Conservation (phyloP, 2,888 invertebrate species). For the Hypercompe scribonia region DNA sequence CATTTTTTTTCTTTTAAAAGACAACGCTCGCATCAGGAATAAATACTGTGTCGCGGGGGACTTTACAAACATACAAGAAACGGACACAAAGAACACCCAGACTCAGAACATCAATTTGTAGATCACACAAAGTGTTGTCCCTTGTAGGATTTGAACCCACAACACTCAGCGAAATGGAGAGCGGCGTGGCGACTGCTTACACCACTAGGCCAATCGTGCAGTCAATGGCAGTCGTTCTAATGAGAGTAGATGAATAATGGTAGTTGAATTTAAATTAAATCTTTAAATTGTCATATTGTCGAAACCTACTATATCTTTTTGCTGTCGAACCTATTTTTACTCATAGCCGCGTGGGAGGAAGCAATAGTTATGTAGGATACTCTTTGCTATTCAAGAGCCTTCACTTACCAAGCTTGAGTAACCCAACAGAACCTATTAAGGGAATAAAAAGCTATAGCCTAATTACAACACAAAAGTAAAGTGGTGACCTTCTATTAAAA, state of each 20-base stretch:
- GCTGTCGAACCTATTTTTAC: background rate
- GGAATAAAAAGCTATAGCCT: constrained; percentile 1
- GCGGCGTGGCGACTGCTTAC: no score
- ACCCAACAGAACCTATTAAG: constrained; percentile 6
- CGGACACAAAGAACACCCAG: no score
- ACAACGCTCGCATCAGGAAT: no score
- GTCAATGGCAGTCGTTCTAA: no score
- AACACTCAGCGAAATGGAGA: no score
- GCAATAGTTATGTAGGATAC: background rate
- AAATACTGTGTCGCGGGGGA: no score
- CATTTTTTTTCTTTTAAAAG: no score
- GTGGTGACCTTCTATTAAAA: background rate
- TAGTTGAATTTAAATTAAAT: background rate
- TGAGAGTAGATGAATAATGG: background rate
- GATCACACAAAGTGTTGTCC: no score
- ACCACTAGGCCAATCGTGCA: no score
- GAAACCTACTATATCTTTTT: background rate
- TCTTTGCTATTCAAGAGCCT: background rate
- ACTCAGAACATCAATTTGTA: no score
- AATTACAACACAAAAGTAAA: constrained; percentile 5
- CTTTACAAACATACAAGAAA: no score
- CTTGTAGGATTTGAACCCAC: no score
- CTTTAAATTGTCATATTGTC: background rate
- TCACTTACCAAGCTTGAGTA: background rate
- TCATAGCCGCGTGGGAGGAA: background rate